Percentiles rank a stretch among this genome's conserved stretches.
These are phyloP conservation scores for Loripinus fragilis DNA, from an alignment of 2,888 invertebrate genomes.

Conservation along the genomic window DNA sequence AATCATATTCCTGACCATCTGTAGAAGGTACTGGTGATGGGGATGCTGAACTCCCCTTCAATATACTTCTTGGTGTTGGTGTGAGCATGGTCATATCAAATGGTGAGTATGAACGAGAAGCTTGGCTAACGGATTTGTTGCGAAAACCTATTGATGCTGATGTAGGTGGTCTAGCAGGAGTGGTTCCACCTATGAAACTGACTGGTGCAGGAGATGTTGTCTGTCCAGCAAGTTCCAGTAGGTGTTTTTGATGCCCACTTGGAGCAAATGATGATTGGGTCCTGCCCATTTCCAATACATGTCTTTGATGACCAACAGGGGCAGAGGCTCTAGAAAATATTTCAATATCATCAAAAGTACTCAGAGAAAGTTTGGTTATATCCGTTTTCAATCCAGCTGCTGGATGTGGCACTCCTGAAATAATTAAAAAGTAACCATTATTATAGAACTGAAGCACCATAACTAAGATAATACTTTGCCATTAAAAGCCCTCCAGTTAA, in stretches of 20 bases:
- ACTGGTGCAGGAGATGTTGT: background rate
- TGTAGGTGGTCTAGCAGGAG: background rate
- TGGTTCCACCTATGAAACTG: background rate
- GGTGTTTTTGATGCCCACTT: conserved; percentile 4
- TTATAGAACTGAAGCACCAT: too few species aligned
- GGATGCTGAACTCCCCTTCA: background rate
- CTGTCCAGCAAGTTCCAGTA: conserved; percentile 10
- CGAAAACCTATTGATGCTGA: background rate
- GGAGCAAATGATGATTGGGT: background rate
- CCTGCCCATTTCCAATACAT: background rate
- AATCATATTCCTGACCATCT: background rate
- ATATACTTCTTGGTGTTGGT: background rate
- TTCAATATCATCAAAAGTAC: conserved; percentile 7
- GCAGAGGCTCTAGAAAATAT: background rate
- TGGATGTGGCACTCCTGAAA: background rate
- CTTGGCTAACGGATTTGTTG: background rate
- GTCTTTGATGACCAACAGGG: background rate
- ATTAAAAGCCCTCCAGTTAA: too few species aligned
- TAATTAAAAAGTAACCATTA: too few species aligned
- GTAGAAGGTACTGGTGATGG: conserved; percentile 1
- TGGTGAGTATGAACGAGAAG: background rate
- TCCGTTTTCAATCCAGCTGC: background rate
- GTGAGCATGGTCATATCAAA: background rate
- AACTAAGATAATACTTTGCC: too few species aligned
- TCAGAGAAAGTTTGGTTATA: background rate